Evolutionary conservation across 2,888 invertebrate species (phyloP).

Genomic region (Epistrophe grossulariae): DNA sequence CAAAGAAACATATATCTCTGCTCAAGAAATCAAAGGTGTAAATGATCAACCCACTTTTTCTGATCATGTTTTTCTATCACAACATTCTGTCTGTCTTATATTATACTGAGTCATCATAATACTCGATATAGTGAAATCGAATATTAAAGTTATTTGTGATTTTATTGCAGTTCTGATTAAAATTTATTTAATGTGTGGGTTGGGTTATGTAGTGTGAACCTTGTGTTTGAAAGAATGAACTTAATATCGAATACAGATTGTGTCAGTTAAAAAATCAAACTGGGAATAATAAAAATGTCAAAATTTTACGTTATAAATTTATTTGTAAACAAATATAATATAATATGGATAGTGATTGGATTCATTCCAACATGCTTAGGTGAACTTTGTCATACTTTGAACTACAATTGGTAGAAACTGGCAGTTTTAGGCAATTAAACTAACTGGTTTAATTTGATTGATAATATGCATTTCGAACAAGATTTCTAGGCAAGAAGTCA

Average conservation of each 20-base stretch:
- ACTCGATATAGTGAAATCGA: slow-evolving; percentile 16
- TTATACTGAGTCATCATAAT: slow-evolving; percentile 46
- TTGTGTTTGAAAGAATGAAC: slow-evolving; percentile 26
- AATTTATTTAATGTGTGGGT: slow-evolving; percentile 32
- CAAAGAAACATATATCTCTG: not conserved
- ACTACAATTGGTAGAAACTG: no score
- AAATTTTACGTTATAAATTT: no score
- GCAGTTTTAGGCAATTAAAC: no score
- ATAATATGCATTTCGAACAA: no score
- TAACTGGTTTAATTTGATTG: no score
- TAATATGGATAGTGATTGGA: no score
- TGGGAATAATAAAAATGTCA: not conserved
- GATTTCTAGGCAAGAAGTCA: no score
- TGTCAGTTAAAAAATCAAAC: not conserved
- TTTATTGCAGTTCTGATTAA: slow-evolving; percentile 13
- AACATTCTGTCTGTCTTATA: not conserved
- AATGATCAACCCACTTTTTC: slow-evolving; percentile 43
- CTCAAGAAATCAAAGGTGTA: slow-evolving; percentile 33
- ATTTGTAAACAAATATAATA: no score
- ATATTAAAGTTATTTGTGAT: slow-evolving; percentile 29
- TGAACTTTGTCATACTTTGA: no score
- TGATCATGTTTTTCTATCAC: not conserved
- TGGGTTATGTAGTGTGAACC: not conserved
- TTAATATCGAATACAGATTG: not conserved
- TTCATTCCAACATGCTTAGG: no score